Evolutionary conservation across 2,797 vertebrate genomes (phyloP).

Genomic region (Gastrophryne carolinensis): DNA sequence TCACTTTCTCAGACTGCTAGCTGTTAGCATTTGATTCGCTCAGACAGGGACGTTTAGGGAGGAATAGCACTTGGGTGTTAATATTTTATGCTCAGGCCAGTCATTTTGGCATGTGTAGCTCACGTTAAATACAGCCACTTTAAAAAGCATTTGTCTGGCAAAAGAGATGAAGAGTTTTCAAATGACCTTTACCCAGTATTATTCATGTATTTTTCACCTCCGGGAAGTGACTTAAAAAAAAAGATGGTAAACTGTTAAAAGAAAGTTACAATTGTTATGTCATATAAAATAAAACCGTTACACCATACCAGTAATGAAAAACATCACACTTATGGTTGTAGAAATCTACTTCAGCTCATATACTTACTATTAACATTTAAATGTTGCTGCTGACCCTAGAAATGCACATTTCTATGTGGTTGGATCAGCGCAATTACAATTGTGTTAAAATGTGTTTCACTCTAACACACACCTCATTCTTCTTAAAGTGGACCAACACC

Average conservation of each 20-base stretch:
- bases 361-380: slow-evolving; percentile 17
- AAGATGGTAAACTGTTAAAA: slow-evolving; percentile 5
- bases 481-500: no score
- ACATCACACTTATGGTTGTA: no score
- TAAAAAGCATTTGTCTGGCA: slow-evolving; percentile 26
- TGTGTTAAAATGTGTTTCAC: no score
- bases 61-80: slow-evolving; percentile 46
- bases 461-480: no score
- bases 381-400: background rate
- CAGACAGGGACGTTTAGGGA: slow-evolving; percentile 30
- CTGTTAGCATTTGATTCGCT: slow-evolving; percentile 15
- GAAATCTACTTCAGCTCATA: background rate
- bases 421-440: no score
- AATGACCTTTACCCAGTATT: background rate
- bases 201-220: slow-evolving; percentile 16
- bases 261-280: background rate
- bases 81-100: slow-evolving; percentile 36
- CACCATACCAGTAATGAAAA: slow-evolving; percentile 21
- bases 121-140: slow-evolving; percentile 17
- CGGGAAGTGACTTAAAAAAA: slow-evolving; percentile 3
- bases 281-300: slow-evolving; percentile 19
- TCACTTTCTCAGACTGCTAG: slow-evolving; percentile 30
- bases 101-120: slow-evolving; percentile 31
- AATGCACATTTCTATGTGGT: background rate
- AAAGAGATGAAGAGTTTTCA: slow-evolving; percentile 5